Evolutionary conservation across 2,888 invertebrate species (phyloP).

Genomic region (Germaria angustata): DNA sequence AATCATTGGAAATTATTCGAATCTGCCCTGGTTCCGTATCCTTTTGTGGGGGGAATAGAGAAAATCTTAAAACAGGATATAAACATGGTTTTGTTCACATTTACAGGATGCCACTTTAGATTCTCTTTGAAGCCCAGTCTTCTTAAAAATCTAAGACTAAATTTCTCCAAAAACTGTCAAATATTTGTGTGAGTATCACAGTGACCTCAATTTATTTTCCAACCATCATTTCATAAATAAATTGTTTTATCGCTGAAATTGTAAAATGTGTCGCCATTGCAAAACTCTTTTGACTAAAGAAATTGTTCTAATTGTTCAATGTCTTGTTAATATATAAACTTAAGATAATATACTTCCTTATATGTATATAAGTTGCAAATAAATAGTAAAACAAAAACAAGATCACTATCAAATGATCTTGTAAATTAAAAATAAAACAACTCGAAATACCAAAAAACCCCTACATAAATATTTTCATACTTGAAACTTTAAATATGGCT

Average conservation of each 20-base stretch:
- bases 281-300: neutral
- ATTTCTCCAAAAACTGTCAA: neutral
- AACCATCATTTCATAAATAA: neutral
- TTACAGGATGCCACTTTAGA: too few species aligned
- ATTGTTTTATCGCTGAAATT: constrained; percentile 7
- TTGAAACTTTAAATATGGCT: constrained; percentile 4
- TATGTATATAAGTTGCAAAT: constrained; percentile 11
- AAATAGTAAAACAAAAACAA: constrained; percentile 24
- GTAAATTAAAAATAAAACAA: constrained; percentile 21
- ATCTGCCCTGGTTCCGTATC: too few species aligned
- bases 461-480: constrained; percentile 33
- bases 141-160: neutral
- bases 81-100: too few species aligned
- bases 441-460: constrained; percentile 35
- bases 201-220: constrained; percentile 5
- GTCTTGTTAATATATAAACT: constrained; percentile 16
- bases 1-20: too few species aligned
- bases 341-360: constrained; percentile 59
- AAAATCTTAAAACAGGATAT: too few species aligned
- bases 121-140: neutral
- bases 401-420: constrained; percentile 53
- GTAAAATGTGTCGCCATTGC: neutral
- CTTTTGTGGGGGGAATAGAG: too few species aligned
- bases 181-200: neutral
- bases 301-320: constrained; percentile 36